Evolutionary conservation across 2,888 invertebrate species (phyloP).

Genomic region (Stenodema calcarata): DNA sequence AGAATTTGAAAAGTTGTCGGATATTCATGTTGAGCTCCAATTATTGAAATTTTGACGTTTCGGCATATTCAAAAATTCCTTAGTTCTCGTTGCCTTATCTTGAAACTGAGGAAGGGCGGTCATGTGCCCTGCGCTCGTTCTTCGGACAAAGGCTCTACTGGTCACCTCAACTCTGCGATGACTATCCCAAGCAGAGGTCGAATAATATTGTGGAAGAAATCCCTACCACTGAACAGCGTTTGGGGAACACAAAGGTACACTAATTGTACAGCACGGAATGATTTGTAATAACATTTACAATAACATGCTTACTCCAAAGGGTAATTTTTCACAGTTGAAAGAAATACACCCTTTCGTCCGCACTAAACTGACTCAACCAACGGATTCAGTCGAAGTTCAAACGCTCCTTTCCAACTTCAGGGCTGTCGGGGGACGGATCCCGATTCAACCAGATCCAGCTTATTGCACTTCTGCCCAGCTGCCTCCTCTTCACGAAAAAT

Average conservation of each 20-base stretch:
- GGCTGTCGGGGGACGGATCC: conserved; percentile 78
- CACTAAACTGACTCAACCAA: conserved; percentile 71
- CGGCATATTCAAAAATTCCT: no score
- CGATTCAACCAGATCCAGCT: conserved; percentile 31
- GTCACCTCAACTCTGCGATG: conserved; percentile 69
- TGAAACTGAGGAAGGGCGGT: conserved; percentile 82
- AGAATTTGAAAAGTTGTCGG: no score
- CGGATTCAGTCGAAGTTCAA: conserved; percentile 72
- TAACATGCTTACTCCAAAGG: neutral
- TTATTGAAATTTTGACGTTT: no score
- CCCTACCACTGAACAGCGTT: conserved; percentile 24
- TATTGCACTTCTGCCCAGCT: neutral
- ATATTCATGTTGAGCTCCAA: no score
- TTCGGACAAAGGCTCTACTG: conserved; percentile 78
- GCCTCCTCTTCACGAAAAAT: conserved; percentile 17
- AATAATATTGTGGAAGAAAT: conserved; percentile 15
- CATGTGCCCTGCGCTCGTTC: conserved; percentile 74
- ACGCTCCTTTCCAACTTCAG: conserved; percentile 83
- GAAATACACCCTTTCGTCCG: conserved; percentile 75
- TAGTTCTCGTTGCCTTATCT: conserved; percentile 82
- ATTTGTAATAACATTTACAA: no score
- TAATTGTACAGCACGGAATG: neutral
- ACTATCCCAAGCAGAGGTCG: conserved; percentile 54
- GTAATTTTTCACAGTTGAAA: conserved; percentile 50
- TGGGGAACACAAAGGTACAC: conserved; percentile 49